A percentile compares a stretch with the other conserved stretches of the same genome.
phyloP scores from a whole-genome alignment of 2,113 vertebrate genomes.

The Sinocyclocheilus maitianheensis region DNA sequence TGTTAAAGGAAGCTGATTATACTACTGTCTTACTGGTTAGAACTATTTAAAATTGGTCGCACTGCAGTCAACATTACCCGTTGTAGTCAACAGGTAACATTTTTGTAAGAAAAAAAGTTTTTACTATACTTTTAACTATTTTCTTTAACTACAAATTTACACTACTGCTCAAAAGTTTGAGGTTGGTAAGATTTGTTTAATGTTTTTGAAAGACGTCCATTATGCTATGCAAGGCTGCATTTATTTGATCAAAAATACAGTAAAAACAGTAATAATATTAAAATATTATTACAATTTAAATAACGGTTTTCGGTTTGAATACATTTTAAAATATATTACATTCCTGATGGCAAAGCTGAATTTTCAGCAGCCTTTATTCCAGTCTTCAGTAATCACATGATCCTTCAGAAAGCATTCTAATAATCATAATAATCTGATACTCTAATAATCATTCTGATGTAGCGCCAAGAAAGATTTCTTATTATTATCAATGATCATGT shows the following conservation, averaged over 20 bases:
- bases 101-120: not conserved
- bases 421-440: not conserved
- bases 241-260: not conserved
- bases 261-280: not conserved
- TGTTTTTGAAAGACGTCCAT: not conserved
- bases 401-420: not conserved
- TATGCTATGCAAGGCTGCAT: not conserved
- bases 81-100: not conserved
- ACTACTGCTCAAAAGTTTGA: too few species aligned
- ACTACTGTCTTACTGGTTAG: too few species aligned
- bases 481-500: not conserved
- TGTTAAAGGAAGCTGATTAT: too few species aligned
- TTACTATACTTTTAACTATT: too few species aligned
- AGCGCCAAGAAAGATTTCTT: not conserved
- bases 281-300: not conserved
- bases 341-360: too few species aligned
- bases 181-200: too few species aligned
- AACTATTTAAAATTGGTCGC: too few species aligned
- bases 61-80: too few species aligned
- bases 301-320: not conserved
- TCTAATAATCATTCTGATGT: not conserved
- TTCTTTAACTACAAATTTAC: too few species aligned
- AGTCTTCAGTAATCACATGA: not conserved
- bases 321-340: not conserved
- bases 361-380: not conserved